A percentile compares a stretch with the other conserved stretches of the same genome.
phyloP scores from a whole-genome alignment of 2,797 vertebrate genomes.

The Sciaenops ocellatus region DNA sequence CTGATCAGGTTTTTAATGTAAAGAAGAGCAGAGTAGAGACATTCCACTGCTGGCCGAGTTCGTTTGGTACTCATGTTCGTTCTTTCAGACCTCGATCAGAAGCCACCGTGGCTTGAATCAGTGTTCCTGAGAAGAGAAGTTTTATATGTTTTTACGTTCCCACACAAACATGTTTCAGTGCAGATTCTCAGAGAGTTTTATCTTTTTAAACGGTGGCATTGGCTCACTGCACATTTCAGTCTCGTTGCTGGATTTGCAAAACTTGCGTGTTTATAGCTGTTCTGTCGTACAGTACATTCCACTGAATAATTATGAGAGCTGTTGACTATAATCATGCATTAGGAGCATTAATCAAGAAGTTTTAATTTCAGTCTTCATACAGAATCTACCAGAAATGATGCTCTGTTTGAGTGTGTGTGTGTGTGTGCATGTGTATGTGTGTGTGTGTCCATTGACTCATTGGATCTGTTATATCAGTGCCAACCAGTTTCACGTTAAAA shows the following conservation, averaged over 20 bases:
- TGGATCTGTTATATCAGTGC: conserved; percentile 23
- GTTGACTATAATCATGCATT: conserved; percentile 16
- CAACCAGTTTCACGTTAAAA: conserved; percentile 10
- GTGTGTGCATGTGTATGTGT: no score
- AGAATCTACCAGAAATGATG: conserved; percentile 55
- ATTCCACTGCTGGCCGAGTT: conserved; percentile 59
- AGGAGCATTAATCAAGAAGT: conserved; percentile 8
- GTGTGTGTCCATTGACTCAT: not conserved
- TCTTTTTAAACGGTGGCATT: conserved; percentile 32
- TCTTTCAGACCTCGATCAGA: conserved; percentile 34
- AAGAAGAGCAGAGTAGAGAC: conserved; percentile 39
- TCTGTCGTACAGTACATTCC: conserved; percentile 51
- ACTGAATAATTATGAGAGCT: conserved; percentile 38
- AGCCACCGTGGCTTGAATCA: conserved; percentile 38
- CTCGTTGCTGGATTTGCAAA: conserved; percentile 42
- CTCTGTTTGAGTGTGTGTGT: not conserved
- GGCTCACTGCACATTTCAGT: conserved; percentile 22
- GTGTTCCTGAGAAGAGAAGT: conserved; percentile 18
- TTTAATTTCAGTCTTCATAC: conserved; percentile 13
- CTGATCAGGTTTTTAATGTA: conserved; percentile 50
- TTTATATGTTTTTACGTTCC: conserved; percentile 20
- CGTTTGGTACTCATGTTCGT: conserved; percentile 23
- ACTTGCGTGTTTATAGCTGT: conserved; percentile 25
- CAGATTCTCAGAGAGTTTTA: conserved; percentile 31
- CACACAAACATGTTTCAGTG: conserved; percentile 1